These are phyloP conservation scores for Drosophila navojoa DNA, from an alignment of 1,140 invertebrate genomes.

Conservation along the genomic window DNA sequence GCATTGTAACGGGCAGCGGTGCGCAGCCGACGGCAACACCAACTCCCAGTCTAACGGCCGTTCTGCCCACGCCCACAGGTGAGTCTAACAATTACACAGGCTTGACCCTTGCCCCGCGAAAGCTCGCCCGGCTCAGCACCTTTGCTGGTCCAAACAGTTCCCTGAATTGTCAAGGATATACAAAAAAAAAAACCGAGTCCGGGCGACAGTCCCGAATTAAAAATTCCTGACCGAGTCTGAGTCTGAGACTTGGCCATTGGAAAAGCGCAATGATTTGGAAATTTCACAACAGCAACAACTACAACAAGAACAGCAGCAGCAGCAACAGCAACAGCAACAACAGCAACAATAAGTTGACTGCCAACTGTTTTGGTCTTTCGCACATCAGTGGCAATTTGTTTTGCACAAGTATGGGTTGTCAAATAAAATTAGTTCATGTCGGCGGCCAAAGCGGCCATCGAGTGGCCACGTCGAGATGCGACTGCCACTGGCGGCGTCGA, in stretches of 20 bases:
- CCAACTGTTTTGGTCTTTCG: slow-evolving; percentile 81
- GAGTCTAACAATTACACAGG: slow-evolving; percentile 22
- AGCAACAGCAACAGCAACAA: slow-evolving; percentile 37
- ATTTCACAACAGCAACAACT: slow-evolving; percentile 72
- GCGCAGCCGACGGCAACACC: slow-evolving; percentile 60
- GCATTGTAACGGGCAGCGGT: slow-evolving; percentile 27
- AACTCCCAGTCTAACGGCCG: slow-evolving; percentile 34
- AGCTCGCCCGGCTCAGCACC: slow-evolving; percentile 22
- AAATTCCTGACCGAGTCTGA: slow-evolving; percentile 10
- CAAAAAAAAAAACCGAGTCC: background rate
- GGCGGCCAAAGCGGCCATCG: slow-evolving; percentile 57
- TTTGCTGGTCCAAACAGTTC: slow-evolving; percentile 47
- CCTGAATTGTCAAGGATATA: slow-evolving; percentile 68
- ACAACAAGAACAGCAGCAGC: slow-evolving; percentile 7
- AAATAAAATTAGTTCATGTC: slow-evolving; percentile 83
- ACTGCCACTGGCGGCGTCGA: slow-evolving; percentile 46
- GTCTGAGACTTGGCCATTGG: slow-evolving; percentile 36
- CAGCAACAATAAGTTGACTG: slow-evolving; percentile 29
- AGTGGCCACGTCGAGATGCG: slow-evolving; percentile 59
- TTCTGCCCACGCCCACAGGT: slow-evolving; percentile 66
- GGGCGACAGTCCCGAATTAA: slow-evolving; percentile 39
- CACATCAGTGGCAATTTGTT: slow-evolving; percentile 84
- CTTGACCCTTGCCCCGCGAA: background rate
- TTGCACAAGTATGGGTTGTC: slow-evolving; percentile 84
- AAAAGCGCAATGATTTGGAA: slow-evolving; percentile 83